Evolutionary conservation across 2,113 vertebrate genomes (phyloP).

Genomic region (Origma solitaria): DNA sequence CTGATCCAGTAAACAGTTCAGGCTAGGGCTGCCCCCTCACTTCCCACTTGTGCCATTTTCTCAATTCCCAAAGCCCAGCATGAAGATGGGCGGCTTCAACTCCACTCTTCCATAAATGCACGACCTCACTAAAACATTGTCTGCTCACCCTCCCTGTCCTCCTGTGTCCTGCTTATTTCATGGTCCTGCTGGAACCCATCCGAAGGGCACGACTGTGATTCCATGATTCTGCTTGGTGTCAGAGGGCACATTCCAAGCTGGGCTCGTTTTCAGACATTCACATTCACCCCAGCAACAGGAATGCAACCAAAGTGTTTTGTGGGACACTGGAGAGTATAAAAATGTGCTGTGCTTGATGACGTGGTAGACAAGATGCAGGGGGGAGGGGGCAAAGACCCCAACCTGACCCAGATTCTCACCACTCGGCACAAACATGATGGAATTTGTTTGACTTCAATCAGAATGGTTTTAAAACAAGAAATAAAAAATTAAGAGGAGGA

Average conservation of each 20-base stretch:
- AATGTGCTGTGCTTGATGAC: neutral
- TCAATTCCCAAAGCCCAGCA: neutral
- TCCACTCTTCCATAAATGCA: neutral
- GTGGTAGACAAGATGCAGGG: neutral
- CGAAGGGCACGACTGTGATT: neutral
- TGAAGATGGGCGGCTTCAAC: neutral
- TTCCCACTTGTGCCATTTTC: neutral
- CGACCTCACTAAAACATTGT: neutral
- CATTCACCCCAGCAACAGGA: constrained; percentile 3
- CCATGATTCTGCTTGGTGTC: neutral
- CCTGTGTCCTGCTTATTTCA: neutral
- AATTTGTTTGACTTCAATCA: neutral
- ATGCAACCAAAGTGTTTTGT: constrained; percentile 3
- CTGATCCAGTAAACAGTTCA: neutral
- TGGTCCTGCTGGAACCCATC: neutral
- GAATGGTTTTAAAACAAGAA: neutral
- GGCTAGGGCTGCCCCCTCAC: neutral
- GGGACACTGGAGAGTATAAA: constrained; percentile 44
- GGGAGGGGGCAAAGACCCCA: neutral
- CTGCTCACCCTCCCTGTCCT: neutral
- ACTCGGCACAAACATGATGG: neutral
- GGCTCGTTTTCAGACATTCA: neutral
- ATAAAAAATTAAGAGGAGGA: neutral
- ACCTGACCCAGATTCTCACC: constrained; percentile 4
- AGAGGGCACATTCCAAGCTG: constrained; percentile 50